These are phyloP conservation scores for Metacarcinus magister DNA, from an alignment of 2,888 invertebrate species.

Conservation along the genomic window DNA sequence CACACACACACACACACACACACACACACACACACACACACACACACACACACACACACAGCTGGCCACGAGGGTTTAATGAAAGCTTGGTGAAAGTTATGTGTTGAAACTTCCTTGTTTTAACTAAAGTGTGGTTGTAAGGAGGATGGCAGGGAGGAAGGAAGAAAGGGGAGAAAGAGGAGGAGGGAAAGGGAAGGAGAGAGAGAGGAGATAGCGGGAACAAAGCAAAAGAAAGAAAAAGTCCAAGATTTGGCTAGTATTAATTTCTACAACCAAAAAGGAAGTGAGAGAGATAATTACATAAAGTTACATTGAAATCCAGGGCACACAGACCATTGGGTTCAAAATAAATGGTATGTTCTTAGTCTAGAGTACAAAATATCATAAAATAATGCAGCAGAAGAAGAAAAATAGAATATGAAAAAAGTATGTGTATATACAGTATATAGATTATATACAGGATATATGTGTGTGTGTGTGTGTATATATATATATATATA, in stretches of 20 bases:
- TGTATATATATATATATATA: too few relatives aligned
- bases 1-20: slow-evolving; percentile 61
- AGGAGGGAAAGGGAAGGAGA: neutral
- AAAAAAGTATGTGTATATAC: too few relatives aligned
- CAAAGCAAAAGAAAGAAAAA: neutral
- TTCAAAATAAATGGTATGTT: too few relatives aligned
- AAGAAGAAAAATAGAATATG: too few relatives aligned
- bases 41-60: slow-evolving; percentile 67
- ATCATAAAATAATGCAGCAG: too few relatives aligned
- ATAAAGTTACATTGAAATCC: too few relatives aligned
- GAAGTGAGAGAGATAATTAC: neutral
- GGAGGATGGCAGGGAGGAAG: neutral
- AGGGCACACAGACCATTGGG: too few relatives aligned
- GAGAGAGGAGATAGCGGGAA: neutral
- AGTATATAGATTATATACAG: too few relatives aligned
- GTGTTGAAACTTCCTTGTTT: slow-evolving; percentile 28
- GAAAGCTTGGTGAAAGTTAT: slow-evolving; percentile 31
- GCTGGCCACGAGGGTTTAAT: neutral
- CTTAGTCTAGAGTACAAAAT: too few relatives aligned
- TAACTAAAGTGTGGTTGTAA: neutral
- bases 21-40: slow-evolving; percentile 65
- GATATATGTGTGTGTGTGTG: too few relatives aligned
- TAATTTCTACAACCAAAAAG: neutral
- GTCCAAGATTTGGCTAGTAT: neutral
- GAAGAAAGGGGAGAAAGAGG: neutral